A percentile compares a stretch with the other conserved stretches of the same genome.
Conservation (phyloP, 2,113 vertebrate species). For the Tragelaphus imberbis region DNA sequence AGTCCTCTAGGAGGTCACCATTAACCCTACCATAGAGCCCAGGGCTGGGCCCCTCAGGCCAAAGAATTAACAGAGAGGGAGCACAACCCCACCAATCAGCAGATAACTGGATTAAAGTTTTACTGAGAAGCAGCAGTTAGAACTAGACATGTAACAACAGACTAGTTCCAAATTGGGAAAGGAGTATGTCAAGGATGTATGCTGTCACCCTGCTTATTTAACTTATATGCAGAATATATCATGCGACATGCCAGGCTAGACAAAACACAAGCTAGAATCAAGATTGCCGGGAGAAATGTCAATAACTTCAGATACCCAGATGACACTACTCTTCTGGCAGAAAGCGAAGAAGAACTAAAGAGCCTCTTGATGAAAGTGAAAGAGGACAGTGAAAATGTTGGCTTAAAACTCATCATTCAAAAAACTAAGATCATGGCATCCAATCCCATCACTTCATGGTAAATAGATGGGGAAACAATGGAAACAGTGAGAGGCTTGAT, state of each 20-base stretch:
- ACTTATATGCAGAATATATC: not conserved
- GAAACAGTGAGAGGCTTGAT: not conserved
- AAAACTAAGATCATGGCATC: not conserved
- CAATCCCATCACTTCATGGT: not conserved
- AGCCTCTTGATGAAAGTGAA: not conserved
- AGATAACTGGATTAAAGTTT: not conserved
- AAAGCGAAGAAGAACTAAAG: not conserved
- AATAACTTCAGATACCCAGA: not conserved
- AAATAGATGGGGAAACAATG: not conserved
- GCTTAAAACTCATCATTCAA: not conserved
- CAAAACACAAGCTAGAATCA: not conserved
- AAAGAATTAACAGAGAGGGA: not conserved
- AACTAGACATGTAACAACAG: not conserved
- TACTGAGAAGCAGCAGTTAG: not conserved
- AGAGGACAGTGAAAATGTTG: not conserved
- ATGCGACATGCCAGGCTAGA: fast-evolving
- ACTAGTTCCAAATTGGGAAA: not conserved
- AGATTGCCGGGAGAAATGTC: not conserved
- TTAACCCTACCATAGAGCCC: not conserved
- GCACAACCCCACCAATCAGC: not conserved
- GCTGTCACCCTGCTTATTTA: not conserved
- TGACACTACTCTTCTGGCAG: not conserved
- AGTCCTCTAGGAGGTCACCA: not conserved
- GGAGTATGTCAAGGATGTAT: not conserved
- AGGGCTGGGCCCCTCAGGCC: not conserved